A percentile compares a stretch with the other conserved stretches of the same genome.
These are phyloP conservation scores for Eriocheir sinensis DNA, from an alignment of 1,140 invertebrate species.

Conservation along the genomic window DNA sequence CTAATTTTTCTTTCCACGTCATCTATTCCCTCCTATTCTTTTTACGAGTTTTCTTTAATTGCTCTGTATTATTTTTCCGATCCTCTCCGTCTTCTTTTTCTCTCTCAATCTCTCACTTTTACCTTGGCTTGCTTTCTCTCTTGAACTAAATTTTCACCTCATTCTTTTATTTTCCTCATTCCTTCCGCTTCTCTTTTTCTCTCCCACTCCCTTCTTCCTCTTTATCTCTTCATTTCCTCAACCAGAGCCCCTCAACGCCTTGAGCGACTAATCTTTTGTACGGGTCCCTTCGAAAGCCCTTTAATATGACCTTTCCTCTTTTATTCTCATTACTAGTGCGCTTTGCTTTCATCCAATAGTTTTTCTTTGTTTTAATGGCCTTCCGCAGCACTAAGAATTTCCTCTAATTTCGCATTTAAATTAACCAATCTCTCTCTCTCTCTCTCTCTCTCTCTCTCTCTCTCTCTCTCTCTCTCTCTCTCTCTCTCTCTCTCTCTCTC, in stretches of 20 bases:
- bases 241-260: neutral
- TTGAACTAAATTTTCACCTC: too few relatives aligned
- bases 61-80: too few relatives aligned
- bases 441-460: neutral
- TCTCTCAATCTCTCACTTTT: neutral
- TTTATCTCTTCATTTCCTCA: neutral
- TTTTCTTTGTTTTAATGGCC: too few relatives aligned
- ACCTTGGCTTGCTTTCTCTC: neutral
- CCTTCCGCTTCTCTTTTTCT: too few relatives aligned
- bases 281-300: neutral
- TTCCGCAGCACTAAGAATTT: too few relatives aligned
- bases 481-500: too few relatives aligned
- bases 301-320: neutral
- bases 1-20: too few relatives aligned
- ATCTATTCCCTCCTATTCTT: too few relatives aligned
- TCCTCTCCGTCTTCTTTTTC: neutral
- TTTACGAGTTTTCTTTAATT: too few relatives aligned
- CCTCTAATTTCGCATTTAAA: neutral
- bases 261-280: neutral
- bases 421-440: neutral
- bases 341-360: neutral
- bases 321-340: neutral
- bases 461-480: neutral
- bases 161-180: too few relatives aligned
- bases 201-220: too few relatives aligned